A percentile compares a stretch with the other conserved stretches of the same genome.
Evolutionary conservation across 2,113 vertebrate genomes (phyloP).

Genomic region (Chiloscyllium plagiosum): DNA sequence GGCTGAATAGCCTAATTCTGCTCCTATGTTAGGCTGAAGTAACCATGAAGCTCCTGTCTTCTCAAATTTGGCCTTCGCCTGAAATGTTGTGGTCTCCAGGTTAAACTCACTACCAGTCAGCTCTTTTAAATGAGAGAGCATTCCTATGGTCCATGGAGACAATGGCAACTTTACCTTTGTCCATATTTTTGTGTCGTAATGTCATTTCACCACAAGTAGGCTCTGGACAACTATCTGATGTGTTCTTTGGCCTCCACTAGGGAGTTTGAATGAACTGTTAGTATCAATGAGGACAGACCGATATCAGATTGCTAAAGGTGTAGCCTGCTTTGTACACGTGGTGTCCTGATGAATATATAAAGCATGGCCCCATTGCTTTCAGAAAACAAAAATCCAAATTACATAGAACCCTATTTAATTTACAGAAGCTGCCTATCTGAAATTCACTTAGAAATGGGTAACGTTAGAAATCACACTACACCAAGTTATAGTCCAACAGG

Average conservation of each 20-base stretch:
- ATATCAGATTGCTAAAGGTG: background rate
- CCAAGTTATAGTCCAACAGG: no score
- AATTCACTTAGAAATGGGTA: background rate
- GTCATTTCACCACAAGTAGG: background rate
- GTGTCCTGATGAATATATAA: background rate
- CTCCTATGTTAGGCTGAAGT: no score
- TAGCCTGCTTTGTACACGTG: background rate
- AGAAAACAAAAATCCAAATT: background rate
- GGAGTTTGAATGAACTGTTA: background rate
- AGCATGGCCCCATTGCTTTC: background rate
- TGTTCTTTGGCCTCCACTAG: background rate
- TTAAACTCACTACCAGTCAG: no score
- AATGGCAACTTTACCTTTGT: no score
- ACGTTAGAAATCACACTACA: no score
- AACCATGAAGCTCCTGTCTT: no score
- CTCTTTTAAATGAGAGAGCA: no score
- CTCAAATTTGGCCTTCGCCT: no score
- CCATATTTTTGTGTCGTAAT: no score
- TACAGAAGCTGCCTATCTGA: background rate
- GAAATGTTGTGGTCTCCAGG: no score
- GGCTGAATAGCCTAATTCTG: no score
- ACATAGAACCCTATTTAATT: background rate
- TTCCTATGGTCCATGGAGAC: no score
- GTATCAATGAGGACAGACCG: background rate
- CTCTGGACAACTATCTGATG: background rate